Conservation (phyloP, 2,113 vertebrate species). For the Podocnemis expansa region DNA sequence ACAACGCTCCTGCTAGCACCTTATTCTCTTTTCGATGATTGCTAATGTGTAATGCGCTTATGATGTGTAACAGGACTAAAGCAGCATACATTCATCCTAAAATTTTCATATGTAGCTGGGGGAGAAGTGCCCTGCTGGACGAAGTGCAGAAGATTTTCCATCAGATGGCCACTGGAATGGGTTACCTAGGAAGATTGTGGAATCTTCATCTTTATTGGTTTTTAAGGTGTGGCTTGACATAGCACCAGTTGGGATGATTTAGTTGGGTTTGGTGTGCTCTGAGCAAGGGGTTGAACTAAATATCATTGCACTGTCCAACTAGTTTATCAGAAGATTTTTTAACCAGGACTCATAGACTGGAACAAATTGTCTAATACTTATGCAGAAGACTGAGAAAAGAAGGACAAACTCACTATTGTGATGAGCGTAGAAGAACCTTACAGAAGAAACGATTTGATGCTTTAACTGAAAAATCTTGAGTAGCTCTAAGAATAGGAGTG, state of each 20-base stretch:
- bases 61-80: background rate
- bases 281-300: too few relatives aligned
- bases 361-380: background rate
- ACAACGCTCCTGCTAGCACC: too few relatives aligned
- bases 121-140: background rate
- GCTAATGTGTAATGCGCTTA: too few relatives aligned
- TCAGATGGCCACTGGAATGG: background rate
- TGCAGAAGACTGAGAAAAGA: background rate
- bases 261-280: too few relatives aligned
- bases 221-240: too few relatives aligned
- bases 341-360: background rate
- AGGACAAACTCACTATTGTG: background rate
- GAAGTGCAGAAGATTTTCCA: background rate
- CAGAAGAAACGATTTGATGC: background rate
- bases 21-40: too few relatives aligned
- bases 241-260: too few relatives aligned
- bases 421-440: background rate
- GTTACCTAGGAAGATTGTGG: too few relatives aligned
- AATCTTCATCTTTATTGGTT: too few relatives aligned
- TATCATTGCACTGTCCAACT: accelerated
- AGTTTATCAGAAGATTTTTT: background rate
- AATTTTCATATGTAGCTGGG: accelerated
- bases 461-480: background rate
- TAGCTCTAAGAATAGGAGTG: background rate
- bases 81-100: background rate